phyloP scores from a whole-genome alignment of 2,888 invertebrate species.

The Argyresthia albistria region DNA sequence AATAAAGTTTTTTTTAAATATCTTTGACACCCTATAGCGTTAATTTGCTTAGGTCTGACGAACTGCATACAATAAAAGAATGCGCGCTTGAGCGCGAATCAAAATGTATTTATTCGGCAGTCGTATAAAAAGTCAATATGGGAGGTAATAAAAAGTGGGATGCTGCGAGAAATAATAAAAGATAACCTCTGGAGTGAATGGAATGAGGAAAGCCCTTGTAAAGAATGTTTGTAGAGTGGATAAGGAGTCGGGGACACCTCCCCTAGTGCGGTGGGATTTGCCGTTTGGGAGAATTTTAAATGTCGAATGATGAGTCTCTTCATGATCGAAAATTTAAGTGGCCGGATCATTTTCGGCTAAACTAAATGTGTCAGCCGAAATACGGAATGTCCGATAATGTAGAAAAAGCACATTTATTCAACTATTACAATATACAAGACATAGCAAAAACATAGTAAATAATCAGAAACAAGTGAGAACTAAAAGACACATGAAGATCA shows the following conservation, averaged over 20 bases:
- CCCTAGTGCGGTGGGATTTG: conserved; percentile 27
- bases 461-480: no score
- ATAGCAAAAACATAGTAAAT: no score
- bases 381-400: no score
- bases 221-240: conserved; percentile 69
- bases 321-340: no score
- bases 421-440: no score
- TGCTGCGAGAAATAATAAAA: conserved; percentile 65
- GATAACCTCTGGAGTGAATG: conserved; percentile 68
- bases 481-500: no score
- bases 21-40: conserved; percentile 37
- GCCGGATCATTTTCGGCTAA: no score
- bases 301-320: not conserved
- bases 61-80: conserved; percentile 39
- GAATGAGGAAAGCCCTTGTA: conserved; percentile 61
- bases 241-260: conserved; percentile 66
- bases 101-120: conserved; percentile 69
- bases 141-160: conserved; percentile 63
- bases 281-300: conserved; percentile 43
- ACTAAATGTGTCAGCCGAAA: no score
- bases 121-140: conserved; percentile 71
- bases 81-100: conserved; percentile 57
- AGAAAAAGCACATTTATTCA: no score
- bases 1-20: no score
- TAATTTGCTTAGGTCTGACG: conserved; percentile 55